Percentiles rank a stretch among this genome's conserved stretches.
phyloP scores from a whole-genome alignment of 2,113 vertebrate genomes.

The Poecilia latipinna region DNA sequence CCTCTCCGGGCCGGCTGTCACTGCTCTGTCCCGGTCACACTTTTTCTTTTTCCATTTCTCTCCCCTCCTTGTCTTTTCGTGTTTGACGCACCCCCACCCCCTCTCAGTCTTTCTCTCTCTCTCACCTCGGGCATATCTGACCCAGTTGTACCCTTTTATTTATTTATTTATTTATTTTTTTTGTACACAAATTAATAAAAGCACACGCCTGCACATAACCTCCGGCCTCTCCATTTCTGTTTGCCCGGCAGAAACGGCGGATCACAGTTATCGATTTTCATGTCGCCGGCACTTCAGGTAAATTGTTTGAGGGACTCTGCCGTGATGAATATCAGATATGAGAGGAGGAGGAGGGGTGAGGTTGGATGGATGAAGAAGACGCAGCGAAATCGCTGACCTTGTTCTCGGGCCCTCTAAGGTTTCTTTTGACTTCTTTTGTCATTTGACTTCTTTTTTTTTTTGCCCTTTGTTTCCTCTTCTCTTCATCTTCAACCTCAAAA shows the following conservation, averaged over 20 bases:
- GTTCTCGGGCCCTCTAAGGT: constrained; percentile 37
- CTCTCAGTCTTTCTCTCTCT: not conserved
- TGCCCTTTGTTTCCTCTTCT: constrained; percentile 32
- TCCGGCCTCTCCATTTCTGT: constrained; percentile 73
- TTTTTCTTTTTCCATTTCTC: constrained; percentile 7
- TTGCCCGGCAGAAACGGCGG: constrained; percentile 87
- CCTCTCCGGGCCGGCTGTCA: constrained; percentile 37
- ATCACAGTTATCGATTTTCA: constrained; percentile 87
- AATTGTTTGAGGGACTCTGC: constrained; percentile 87
- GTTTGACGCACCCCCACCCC: constrained; percentile 29
- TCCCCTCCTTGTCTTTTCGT: constrained; percentile 44
- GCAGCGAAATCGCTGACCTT: constrained; percentile 84
- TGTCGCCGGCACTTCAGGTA: constrained; percentile 87
- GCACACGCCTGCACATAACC: constrained; percentile 70
- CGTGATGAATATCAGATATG: constrained; percentile 89
- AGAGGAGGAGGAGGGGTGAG: constrained; percentile 66
- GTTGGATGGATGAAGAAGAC: constrained; percentile 57
- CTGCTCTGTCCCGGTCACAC: constrained; percentile 36
- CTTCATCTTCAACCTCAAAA: constrained; percentile 38
- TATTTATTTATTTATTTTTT: no score
- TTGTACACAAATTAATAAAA: constrained; percentile 42
- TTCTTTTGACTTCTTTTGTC: constrained; percentile 46
- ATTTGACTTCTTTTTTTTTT: constrained; percentile 25
- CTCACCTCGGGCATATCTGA: constrained; percentile 64
- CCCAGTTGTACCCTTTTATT: constrained; percentile 43